Percentiles rank a stretch among this genome's conserved stretches.
Evolutionary conservation across 2,797 vertebrate genomes (phyloP).

Genomic region (Tenualosa thibaudeaui): DNA sequence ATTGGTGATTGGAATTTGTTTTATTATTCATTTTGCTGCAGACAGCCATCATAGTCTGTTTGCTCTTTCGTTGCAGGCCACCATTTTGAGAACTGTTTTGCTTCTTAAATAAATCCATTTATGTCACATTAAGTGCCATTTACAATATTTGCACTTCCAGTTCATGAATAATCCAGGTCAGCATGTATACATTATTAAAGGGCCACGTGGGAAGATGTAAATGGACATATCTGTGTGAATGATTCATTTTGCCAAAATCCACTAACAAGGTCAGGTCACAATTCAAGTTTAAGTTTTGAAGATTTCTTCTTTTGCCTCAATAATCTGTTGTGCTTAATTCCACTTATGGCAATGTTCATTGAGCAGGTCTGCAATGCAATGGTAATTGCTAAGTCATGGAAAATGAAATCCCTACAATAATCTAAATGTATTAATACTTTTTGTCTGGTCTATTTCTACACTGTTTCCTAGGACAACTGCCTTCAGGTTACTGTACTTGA

Average conservation of each 20-base stretch:
- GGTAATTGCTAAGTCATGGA: neutral
- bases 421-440: neutral
- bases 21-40: neutral
- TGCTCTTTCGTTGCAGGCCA: slow-evolving; percentile 28
- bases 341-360: neutral
- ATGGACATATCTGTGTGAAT: slow-evolving; percentile 46
- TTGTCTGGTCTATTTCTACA: neutral
- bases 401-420: neutral
- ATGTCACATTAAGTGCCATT: slow-evolving; percentile 40
- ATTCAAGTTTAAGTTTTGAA: neutral
- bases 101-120: slow-evolving; percentile 33
- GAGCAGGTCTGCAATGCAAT: neutral
- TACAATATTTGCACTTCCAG: slow-evolving; percentile 37
- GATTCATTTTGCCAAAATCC: slow-evolving; percentile 43
- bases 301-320: slow-evolving; percentile 28
- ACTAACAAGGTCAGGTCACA: neutral
- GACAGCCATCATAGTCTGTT: slow-evolving; percentile 20
- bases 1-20: slow-evolving; percentile 10
- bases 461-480: neutral
- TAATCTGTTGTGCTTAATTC: neutral
- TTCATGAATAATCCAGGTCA: slow-evolving; percentile 49
- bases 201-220: slow-evolving; percentile 38
- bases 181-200: slow-evolving; percentile 50
- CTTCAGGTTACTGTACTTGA: slow-evolving; percentile 3
- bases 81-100: neutral